A percentile compares a stretch with the other conserved stretches of the same genome.
These are phyloP conservation scores for Eupeodes latifasciatus DNA, from an alignment of 2,888 invertebrate species.

Conservation along the genomic window DNA sequence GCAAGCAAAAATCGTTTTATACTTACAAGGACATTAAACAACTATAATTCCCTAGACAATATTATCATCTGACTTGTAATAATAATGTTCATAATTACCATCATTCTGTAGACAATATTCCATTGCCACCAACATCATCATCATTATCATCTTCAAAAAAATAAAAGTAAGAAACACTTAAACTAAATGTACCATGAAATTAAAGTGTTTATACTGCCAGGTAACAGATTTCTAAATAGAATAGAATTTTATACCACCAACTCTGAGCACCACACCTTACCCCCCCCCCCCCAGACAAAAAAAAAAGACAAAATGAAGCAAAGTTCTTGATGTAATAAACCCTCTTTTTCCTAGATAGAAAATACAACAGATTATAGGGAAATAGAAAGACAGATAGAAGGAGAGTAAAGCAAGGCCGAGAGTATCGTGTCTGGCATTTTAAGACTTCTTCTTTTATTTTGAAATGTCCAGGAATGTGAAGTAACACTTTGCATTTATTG, in stretches of 20 bases:
- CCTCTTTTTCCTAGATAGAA: neutral
- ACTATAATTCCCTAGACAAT: constrained; percentile 47
- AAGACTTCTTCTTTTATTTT: neutral
- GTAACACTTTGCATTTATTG: constrained; percentile 72
- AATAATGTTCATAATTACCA: constrained; percentile 68
- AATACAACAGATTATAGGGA: too few species aligned
- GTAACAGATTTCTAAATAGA: constrained; percentile 71
- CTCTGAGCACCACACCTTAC: neutral
- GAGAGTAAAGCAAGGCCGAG: neutral
- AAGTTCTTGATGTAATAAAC: neutral
- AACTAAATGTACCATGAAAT: constrained; percentile 81
- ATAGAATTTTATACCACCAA: constrained; percentile 36
- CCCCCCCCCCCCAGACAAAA: neutral
- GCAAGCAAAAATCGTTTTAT: constrained; percentile 27
- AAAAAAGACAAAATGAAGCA: neutral
- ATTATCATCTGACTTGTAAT: constrained; percentile 13
- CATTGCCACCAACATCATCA: constrained; percentile 34
- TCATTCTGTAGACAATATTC: constrained; percentile 63
- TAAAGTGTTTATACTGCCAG: constrained; percentile 78
- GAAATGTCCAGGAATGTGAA: constrained; percentile 64
- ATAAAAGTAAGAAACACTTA: constrained; percentile 58
- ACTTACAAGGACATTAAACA: constrained; percentile 54
- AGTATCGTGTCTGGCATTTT: constrained; percentile 53
- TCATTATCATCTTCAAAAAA: neutral
- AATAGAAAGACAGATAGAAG: neutral